Conservation (phyloP, 2,113 vertebrate species). For the Cathartes aura region DNA sequence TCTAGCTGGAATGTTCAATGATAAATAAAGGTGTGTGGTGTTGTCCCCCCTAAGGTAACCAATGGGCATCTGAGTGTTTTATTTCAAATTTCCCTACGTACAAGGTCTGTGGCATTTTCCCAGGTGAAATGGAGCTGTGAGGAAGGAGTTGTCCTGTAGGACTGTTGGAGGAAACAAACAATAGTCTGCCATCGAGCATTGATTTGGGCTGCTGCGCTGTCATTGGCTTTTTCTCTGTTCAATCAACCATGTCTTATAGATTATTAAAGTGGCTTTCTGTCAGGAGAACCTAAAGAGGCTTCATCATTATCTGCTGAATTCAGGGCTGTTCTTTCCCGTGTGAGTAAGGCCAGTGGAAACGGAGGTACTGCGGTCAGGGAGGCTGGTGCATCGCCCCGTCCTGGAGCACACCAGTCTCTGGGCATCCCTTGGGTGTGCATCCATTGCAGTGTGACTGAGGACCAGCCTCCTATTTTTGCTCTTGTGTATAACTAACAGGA, state of each 20-base stretch:
- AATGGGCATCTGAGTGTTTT: neutral
- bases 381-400: neutral
- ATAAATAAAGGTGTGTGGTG: neutral
- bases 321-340: neutral
- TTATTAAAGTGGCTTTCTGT: conserved; percentile 1
- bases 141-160: neutral
- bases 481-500: neutral
- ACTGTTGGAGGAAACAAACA: neutral
- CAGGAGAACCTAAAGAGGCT: neutral
- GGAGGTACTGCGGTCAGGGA: rapidly evolving
- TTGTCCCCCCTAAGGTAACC: neutral
- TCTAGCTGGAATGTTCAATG: neutral
- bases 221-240: neutral
- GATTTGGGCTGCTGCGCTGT: neutral
- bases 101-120: neutral
- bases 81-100: neutral
- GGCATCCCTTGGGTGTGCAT: too few relatives aligned
- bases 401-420: neutral
- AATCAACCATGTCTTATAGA: neutral
- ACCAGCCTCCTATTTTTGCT: neutral
- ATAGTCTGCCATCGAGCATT: neutral
- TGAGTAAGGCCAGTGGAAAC: neutral
- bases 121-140: neutral
- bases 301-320: neutral
- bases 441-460: neutral